Evolutionary conservation across 2,797 vertebrate species (phyloP), one percentile per base, ranked within the genome.

Genomic region (Peromyscus eremicus): DNA sequence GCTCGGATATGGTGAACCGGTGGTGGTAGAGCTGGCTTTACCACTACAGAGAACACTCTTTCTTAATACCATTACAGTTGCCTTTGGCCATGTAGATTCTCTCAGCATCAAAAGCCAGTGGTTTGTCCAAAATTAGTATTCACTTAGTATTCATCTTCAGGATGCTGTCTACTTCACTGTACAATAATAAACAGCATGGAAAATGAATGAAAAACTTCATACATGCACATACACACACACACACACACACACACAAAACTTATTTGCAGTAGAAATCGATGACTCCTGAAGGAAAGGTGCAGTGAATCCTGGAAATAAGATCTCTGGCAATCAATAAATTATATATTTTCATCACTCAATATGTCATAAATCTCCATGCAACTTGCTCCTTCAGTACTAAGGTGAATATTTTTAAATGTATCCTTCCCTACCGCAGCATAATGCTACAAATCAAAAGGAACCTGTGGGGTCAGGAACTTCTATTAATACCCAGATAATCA

Each of bases 401-500:
- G 89, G 92, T 60, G 13, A 89, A 97, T 75, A 87, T 94, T 92
- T 95, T 80, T 29, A 89, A 89, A 98, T 76, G 94, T 23, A 89
- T 82, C 95, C 92, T 73, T 92, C 94, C 68, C 77, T 81, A 57
- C 85, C 43, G 25, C 37, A 92, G 75, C 21, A 86, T 62, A 85
- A 32, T 93, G 87, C 97, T 92, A 73, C 87, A 4, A 91, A 96
- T 11, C 83, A 96, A 96, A 93, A 91, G 87, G 95, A 96, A 94
- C 32, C 60, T 52, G 25, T 68, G 66, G 66, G 84, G 68, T 95
- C 90, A 91, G 93, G 64, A 92, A 62, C 85, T 96, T 93, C 98
- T 98, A 98, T 98, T 98, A 97, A 98, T 98, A 98, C 91, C 96
- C 76, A 91, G 52, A 85, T 97, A 98, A 73, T 52, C 95, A 95